These are phyloP conservation scores for Synanceia verrucosa DNA, from an alignment of 2,797 vertebrate species.

Conservation along the genomic window DNA sequence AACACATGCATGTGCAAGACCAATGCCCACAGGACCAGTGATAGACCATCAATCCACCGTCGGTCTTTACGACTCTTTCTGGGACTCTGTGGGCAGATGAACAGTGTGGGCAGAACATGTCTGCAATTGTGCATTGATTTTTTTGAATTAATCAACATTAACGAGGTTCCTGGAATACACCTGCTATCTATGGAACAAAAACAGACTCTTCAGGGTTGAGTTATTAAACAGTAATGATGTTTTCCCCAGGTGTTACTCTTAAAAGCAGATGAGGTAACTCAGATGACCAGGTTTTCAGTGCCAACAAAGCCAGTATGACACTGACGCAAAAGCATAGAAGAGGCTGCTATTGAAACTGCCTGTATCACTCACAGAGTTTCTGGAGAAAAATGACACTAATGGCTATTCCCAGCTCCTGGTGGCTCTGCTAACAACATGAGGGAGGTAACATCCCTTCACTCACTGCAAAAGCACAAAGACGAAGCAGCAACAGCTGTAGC, in stretches of 20 bases:
- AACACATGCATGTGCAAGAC: background rate
- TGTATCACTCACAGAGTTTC: constrained; percentile 30
- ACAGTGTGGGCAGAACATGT: background rate
- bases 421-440: constrained; percentile 34
- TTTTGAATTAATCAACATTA: constrained; percentile 35
- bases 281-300: constrained; percentile 28
- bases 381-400: constrained; percentile 32
- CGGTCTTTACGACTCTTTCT: background rate
- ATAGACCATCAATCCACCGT: background rate
- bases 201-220: constrained; percentile 17
- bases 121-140: constrained; percentile 20
- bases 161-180: constrained; percentile 9
- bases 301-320: constrained; percentile 20
- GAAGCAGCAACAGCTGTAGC: constrained; percentile 58
- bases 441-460: constrained; percentile 25
- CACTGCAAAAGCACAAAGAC: constrained; percentile 33
- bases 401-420: constrained; percentile 23
- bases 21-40: background rate
- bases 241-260: constrained; percentile 39
- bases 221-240: constrained; percentile 42
- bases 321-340: constrained; percentile 9
- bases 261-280: constrained; percentile 29
- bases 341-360: constrained; percentile 11
- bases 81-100: background rate
- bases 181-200: constrained; percentile 19